phyloP scores from a whole-genome alignment of 2,888 invertebrate genomes.

The Sesia bembeciformis region DNA sequence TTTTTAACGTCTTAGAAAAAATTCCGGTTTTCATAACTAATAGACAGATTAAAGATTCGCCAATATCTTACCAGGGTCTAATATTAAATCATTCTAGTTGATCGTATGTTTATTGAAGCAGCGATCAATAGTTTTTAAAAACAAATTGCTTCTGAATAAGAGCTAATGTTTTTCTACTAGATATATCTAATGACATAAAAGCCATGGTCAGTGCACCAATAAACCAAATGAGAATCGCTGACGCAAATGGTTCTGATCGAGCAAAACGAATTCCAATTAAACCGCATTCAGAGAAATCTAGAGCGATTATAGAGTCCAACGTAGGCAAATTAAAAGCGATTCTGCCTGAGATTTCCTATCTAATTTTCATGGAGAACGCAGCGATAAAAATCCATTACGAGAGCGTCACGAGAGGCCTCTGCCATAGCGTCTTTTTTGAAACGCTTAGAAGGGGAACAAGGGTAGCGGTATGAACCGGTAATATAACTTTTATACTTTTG shows the following conservation, averaged over 20 bases:
- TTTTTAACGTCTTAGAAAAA: too few relatives aligned
- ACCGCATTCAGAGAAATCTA: slow-evolving; percentile 67
- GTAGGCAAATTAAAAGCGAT: slow-evolving; percentile 64
- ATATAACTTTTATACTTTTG: too few relatives aligned
- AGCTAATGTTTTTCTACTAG: too few relatives aligned
- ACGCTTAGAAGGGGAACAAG: slow-evolving; percentile 7
- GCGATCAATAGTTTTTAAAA: too few relatives aligned
- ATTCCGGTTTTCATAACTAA: too few relatives aligned
- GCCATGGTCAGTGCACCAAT: neutral
- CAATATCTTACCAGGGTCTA: too few relatives aligned
- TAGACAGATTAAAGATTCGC: too few relatives aligned
- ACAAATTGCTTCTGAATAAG: too few relatives aligned
- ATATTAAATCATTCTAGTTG: too few relatives aligned
- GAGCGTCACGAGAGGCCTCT: slow-evolving; percentile 37
- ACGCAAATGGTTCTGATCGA: slow-evolving; percentile 37
- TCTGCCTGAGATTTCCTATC: slow-evolving; percentile 55
- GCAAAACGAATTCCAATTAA: slow-evolving; percentile 57
- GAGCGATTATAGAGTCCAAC: slow-evolving; percentile 61
- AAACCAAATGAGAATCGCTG: slow-evolving; percentile 11
- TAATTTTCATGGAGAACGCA: slow-evolving; percentile 58
- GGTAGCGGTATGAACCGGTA: neutral
- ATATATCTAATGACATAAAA: too few relatives aligned
- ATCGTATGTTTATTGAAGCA: too few relatives aligned
- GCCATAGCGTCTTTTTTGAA: slow-evolving; percentile 30
- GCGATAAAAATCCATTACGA: slow-evolving; percentile 65